These are phyloP conservation scores for Mormyrus proboscirostris DNA, from an alignment of 2,797 vertebrate genomes.

Conservation along the genomic window DNA sequence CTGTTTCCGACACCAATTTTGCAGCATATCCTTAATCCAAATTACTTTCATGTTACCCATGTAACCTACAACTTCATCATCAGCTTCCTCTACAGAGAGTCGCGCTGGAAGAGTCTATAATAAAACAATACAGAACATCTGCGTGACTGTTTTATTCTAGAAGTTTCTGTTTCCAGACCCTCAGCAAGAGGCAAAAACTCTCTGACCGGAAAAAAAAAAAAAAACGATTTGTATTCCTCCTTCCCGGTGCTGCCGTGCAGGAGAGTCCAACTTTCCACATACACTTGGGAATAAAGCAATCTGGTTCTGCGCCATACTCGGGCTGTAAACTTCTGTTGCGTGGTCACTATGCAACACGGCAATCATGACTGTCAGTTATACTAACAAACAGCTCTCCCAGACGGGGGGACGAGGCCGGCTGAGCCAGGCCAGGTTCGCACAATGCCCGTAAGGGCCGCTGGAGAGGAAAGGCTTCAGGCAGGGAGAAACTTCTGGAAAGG, in stretches of 20 bases:
- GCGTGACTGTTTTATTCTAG: background rate
- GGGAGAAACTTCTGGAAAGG: slow-evolving; percentile 10
- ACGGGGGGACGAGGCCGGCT: background rate
- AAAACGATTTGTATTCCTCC: background rate
- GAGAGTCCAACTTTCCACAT: slow-evolving; percentile 7
- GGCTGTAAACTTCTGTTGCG: background rate
- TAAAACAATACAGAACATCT: background rate
- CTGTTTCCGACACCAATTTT: background rate
- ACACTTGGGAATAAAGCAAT: background rate
- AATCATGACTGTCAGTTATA: slow-evolving; percentile 13
- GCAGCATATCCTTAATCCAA: background rate
- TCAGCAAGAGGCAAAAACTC: background rate
- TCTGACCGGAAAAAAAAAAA: background rate
- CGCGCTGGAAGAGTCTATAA: background rate
- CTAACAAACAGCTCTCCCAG: slow-evolving; percentile 15
- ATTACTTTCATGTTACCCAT: background rate
- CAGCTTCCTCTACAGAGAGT: background rate
- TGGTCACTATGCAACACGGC: slow-evolving; percentile 7
- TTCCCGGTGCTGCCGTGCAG: background rate
- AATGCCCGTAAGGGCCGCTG: background rate
- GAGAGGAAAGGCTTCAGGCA: background rate
- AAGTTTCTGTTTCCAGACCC: background rate
- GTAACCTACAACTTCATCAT: background rate
- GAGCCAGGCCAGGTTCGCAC: background rate
- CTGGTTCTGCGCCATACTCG: background rate